phyloP scores from a whole-genome alignment of 1,140 invertebrate genomes.

The Copidosoma floridanum region DNA sequence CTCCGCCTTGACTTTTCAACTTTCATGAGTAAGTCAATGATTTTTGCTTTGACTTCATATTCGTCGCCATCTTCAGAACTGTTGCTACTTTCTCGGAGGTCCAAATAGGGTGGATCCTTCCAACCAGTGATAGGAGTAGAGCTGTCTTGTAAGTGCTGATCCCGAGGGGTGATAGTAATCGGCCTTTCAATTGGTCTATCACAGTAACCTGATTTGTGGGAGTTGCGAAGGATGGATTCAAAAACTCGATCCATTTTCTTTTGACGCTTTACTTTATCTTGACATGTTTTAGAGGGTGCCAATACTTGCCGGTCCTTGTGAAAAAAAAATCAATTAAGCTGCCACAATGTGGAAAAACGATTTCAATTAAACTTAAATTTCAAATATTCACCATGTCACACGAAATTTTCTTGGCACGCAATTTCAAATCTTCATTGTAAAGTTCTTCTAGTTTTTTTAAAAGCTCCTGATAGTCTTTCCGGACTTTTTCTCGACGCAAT shows the following conservation, averaged over 20 bases:
- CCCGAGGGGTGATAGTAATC: constrained; percentile 34
- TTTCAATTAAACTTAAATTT: not conserved
- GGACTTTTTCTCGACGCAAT: constrained; percentile 52
- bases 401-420: constrained; percentile 43
- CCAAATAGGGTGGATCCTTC: constrained; percentile 25
- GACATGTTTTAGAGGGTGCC: constrained; percentile 31
- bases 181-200: constrained; percentile 31
- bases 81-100: too few species aligned
- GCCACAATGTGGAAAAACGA: too few species aligned
- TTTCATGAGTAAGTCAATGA: constrained; percentile 45
- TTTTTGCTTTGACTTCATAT: constrained; percentile 42
- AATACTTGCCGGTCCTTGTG: constrained; percentile 25
- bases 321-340: not conserved
- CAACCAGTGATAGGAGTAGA: constrained; percentile 25
- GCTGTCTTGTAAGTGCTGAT: constrained; percentile 13
- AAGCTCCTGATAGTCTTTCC: constrained; percentile 54
- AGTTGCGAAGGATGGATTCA: constrained; percentile 32
- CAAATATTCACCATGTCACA: constrained; percentile 32
- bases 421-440: constrained; percentile 41
- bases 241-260: constrained; percentile 42
- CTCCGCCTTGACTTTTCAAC: constrained; percentile 46
- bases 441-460: constrained; percentile 49
- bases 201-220: not conserved
- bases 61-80: constrained; percentile 17
- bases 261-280: constrained; percentile 35